These are phyloP conservation scores for Tetragnatha montana DNA, from an alignment of 2,888 invertebrate species.

Conservation along the genomic window DNA sequence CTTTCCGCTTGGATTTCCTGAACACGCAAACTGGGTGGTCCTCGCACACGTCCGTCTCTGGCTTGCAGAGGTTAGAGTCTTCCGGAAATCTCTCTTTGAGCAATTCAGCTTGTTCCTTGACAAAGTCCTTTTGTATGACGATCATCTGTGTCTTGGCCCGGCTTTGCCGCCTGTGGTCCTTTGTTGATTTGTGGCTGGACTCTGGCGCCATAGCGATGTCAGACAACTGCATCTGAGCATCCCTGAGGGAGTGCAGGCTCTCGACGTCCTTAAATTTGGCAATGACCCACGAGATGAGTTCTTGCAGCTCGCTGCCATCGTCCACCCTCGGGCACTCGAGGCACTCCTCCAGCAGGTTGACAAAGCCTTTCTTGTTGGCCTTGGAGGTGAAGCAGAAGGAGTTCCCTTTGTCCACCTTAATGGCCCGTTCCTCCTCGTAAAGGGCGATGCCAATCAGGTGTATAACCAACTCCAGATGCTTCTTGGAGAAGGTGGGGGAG, in stretches of 20 bases:
- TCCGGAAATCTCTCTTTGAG: slow-evolving; percentile 82
- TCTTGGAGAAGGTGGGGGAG: slow-evolving; percentile 84
- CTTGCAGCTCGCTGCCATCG: slow-evolving; percentile 82
- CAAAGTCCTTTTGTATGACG: slow-evolving; percentile 93
- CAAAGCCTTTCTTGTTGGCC: slow-evolving; percentile 84
- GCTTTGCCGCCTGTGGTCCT: slow-evolving; percentile 86
- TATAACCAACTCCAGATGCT: slow-evolving; percentile 92
- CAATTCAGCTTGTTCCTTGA: slow-evolving; percentile 88
- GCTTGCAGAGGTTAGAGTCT: slow-evolving; percentile 48
- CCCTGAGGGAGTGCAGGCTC: slow-evolving; percentile 73
- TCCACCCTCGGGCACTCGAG: slow-evolving; percentile 80
- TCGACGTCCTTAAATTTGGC: slow-evolving; percentile 83
- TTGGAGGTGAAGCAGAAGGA: slow-evolving; percentile 83
- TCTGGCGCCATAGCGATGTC: slow-evolving; percentile 42
- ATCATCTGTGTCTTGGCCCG: slow-evolving; percentile 96
- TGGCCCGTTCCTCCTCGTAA: slow-evolving; percentile 85
- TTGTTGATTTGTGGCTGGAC: slow-evolving; percentile 75
- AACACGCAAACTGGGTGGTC: slow-evolving; percentile 71
- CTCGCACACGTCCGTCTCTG: slow-evolving; percentile 67
- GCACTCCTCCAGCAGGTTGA: slow-evolving; percentile 84
- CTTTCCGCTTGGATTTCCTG: slow-evolving; percentile 59
- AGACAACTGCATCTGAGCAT: slow-evolving; percentile 40
- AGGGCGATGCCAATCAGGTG: slow-evolving; percentile 94
- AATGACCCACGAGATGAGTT: slow-evolving; percentile 88
- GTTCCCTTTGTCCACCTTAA: slow-evolving; percentile 71